These are phyloP conservation scores for Euplexia lucipara DNA, from an alignment of 2,888 invertebrate species.

Conservation along the genomic window DNA sequence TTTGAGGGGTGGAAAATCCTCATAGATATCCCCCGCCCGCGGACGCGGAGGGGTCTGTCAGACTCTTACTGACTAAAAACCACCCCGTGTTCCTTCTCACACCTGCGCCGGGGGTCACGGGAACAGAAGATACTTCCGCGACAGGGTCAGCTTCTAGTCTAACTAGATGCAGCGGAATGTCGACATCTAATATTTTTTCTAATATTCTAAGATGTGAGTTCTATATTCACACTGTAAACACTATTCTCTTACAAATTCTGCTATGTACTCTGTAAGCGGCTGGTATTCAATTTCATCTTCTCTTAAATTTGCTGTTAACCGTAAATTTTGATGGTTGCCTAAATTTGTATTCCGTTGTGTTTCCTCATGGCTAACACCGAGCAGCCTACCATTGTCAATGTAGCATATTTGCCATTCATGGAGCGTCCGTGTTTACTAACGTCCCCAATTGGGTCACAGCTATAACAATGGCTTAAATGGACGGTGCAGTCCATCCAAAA, in stretches of 20 bases:
- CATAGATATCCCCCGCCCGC: too few species aligned
- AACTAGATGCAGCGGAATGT: too few species aligned
- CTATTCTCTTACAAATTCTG: slow-evolving; percentile 14
- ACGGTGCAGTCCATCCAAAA: slow-evolving; percentile 39
- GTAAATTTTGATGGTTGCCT: slow-evolving; percentile 23
- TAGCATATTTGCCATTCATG: slow-evolving; percentile 61
- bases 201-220: too few species aligned
- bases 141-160: too few species aligned
- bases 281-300: slow-evolving; percentile 2
- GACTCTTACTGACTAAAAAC: too few species aligned
- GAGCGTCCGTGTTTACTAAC: slow-evolving; percentile 60
- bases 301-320: slow-evolving; percentile 13
- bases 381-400: slow-evolving; percentile 43
- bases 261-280: slow-evolving; percentile 1
- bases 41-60: too few species aligned
- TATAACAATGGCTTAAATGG: slow-evolving; percentile 61
- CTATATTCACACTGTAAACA: neutral
- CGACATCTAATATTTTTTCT: too few species aligned
- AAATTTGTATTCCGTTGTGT: slow-evolving; percentile 39
- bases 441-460: slow-evolving; percentile 65
- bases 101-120: too few species aligned
- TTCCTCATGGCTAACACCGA: slow-evolving; percentile 21
- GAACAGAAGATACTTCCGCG: too few species aligned
- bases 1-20: too few species aligned
- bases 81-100: too few species aligned